Conservation (phyloP, 2,113 vertebrate genomes). For the Saguinus midas region DNA sequence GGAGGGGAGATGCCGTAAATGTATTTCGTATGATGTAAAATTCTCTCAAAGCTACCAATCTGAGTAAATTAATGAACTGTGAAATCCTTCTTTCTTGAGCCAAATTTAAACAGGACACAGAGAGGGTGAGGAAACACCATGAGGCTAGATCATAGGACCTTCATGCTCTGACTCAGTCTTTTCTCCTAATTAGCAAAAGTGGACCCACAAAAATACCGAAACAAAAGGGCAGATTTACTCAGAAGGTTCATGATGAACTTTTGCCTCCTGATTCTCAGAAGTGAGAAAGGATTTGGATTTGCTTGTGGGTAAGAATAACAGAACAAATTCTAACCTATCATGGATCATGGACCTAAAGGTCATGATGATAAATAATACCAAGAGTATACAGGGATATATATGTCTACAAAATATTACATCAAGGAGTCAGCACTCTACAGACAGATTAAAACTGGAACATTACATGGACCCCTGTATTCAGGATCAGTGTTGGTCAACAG, state of each 20-base stretch:
- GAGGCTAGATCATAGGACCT: neutral
- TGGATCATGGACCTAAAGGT: neutral
- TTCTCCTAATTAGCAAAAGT: neutral
- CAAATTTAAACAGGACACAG: conserved; percentile 31
- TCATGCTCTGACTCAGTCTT: neutral
- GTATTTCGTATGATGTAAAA: conserved; percentile 27
- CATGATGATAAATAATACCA: neutral
- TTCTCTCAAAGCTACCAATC: conserved; percentile 8
- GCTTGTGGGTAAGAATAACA: neutral
- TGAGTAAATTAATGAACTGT: conserved; percentile 36
- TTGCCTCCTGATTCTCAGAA: neutral
- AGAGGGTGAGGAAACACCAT: neutral
- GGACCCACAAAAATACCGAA: neutral
- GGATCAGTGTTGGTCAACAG: neutral
- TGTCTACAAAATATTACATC: neutral
- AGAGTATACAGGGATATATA: neutral
- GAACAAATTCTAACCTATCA: neutral
- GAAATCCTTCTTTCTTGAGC: conserved; percentile 11
- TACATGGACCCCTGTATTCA: neutral
- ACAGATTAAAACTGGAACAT: neutral
- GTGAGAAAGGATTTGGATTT: neutral
- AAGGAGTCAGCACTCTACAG: neutral
- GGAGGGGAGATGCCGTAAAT: neutral
- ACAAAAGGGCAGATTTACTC: neutral
- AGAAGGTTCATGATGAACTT: neutral